Percentiles rank a stretch among this genome's conserved stretches.
Conservation (phyloP, 2,888 invertebrate genomes). For the Cataglyphis livida region DNA sequence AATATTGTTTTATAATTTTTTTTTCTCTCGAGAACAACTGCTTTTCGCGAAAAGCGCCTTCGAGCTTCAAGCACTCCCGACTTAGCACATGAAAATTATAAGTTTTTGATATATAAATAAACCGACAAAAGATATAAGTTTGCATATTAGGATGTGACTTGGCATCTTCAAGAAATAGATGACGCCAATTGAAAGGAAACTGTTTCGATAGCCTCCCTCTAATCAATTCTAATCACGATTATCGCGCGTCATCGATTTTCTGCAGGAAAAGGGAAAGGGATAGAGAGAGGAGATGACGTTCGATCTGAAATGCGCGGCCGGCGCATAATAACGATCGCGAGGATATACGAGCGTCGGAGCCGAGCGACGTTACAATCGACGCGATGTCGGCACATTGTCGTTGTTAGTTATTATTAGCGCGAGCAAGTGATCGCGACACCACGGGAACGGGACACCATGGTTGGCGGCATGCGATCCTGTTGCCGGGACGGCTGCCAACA, state of each 20-base stretch:
- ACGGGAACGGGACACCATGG: constrained; percentile 23
- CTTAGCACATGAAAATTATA: too few species aligned
- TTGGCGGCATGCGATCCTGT: constrained; percentile 74
- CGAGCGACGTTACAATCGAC: constrained; percentile 47
- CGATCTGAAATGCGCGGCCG: not conserved
- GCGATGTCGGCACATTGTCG: constrained; percentile 57
- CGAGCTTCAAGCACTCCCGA: not conserved
- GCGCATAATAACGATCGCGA: not conserved
- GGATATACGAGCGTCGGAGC: constrained; percentile 30
- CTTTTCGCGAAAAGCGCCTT: not conserved
- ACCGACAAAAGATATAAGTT: not conserved
- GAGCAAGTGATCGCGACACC: constrained; percentile 12
- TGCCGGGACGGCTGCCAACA: constrained; percentile 64
- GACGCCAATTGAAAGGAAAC: not conserved
- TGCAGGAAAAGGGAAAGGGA: not conserved
- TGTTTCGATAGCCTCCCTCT: not conserved
- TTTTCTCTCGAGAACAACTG: not conserved
- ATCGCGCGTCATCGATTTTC: constrained; percentile 34
- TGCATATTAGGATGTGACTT: not conserved
- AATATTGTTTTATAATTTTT: not conserved
- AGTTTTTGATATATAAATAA: too few species aligned
- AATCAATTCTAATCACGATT: not conserved
- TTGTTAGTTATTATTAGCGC: constrained; percentile 63
- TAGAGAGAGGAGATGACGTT: not conserved
- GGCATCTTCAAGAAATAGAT: not conserved